A percentile compares a stretch with the other conserved stretches of the same genome.
Evolutionary conservation across 2,113 vertebrate genomes (phyloP).

Genomic region (Prietella phreatophila): DNA sequence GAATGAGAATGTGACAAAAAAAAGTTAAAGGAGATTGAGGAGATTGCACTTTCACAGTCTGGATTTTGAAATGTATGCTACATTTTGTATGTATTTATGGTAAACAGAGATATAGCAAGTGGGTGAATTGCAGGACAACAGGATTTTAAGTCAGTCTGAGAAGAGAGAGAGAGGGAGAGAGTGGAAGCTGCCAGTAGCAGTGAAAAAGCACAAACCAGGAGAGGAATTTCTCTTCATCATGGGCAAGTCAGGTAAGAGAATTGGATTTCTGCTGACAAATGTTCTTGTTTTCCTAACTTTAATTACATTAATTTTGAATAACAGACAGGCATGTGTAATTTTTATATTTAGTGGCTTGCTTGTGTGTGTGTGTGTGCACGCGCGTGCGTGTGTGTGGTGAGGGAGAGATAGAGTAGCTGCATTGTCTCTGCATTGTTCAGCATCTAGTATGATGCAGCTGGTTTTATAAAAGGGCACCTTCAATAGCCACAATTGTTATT

Average conservation of each 20-base stretch:
- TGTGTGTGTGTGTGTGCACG: conserved; percentile 12
- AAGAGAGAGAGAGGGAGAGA: conserved; percentile 20
- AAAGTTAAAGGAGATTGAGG: conserved; percentile 14
- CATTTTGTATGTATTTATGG: not conserved
- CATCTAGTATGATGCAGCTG: conserved; percentile 41
- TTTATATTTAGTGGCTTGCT: not conserved
- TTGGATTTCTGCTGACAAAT: not conserved
- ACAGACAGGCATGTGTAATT: not conserved
- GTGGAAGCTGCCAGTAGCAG: conserved; percentile 26
- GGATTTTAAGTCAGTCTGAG: not conserved
- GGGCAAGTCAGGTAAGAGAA: conserved; percentile 75
- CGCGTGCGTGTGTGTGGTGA: conserved; percentile 12
- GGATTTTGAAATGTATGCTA: not conserved
- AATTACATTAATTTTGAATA: not conserved
- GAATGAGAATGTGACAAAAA: conserved; percentile 38
- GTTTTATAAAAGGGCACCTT: conserved; percentile 58
- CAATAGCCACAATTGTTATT: conserved; percentile 56
- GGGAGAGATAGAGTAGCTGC: conserved; percentile 37
- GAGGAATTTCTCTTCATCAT: conserved; percentile 58
- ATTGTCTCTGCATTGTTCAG: conserved; percentile 67
- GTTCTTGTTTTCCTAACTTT: not conserved
- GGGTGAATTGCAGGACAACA: conserved; percentile 34
- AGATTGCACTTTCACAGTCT: not conserved
- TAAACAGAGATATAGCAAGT: not conserved
- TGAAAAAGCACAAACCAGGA: conserved; percentile 14